A percentile compares a stretch with the other conserved stretches of the same genome.
phyloP scores from a whole-genome alignment of 2,888 invertebrate species.

The Erebia epiphron region DNA sequence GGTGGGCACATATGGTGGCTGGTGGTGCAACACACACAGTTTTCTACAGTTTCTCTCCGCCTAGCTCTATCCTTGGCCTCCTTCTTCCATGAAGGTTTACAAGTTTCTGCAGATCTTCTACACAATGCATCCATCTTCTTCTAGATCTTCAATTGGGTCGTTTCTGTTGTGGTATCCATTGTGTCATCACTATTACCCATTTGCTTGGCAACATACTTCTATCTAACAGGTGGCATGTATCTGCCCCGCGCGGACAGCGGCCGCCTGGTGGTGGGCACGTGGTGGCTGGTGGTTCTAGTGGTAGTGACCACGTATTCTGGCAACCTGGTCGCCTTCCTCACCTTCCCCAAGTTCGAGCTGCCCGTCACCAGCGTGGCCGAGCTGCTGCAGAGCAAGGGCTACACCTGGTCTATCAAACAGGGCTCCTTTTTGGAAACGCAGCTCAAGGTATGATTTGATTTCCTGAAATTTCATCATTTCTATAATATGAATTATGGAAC shows the following conservation, averaged over 20 bases:
- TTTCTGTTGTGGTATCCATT: too few species aligned
- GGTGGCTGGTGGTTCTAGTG: constrained; percentile 96
- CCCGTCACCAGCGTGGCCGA: constrained; percentile 87
- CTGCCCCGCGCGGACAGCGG: constrained; percentile 93
- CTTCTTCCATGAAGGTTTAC: too few species aligned
- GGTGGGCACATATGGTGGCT: constrained; percentile 96
- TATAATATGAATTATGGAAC: too few species aligned
- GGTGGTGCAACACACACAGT: constrained; percentile 79
- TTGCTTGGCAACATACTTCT: neutral
- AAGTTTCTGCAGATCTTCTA: too few species aligned
- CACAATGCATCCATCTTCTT: too few species aligned
- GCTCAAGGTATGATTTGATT: constrained; percentile 57
- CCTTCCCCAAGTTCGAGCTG: constrained; percentile 92
- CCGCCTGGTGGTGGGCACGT: constrained; percentile 91
- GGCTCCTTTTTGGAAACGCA: constrained; percentile 89
- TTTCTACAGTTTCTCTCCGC: too few species aligned
- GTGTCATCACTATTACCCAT: too few species aligned
- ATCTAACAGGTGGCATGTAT: constrained; percentile 90
- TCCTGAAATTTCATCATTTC: neutral
- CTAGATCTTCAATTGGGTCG: too few species aligned
- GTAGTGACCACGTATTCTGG: constrained; percentile 96
- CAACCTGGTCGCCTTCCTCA: constrained; percentile 95
- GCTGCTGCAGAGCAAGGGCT: constrained; percentile 80
- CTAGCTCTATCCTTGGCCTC: too few species aligned
- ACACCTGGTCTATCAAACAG: constrained; percentile 90